A percentile compares a stretch with the other conserved stretches of the same genome.
Conservation (phyloP, 1,140 invertebrate species). For the Leptoteleia sp. region DNA sequence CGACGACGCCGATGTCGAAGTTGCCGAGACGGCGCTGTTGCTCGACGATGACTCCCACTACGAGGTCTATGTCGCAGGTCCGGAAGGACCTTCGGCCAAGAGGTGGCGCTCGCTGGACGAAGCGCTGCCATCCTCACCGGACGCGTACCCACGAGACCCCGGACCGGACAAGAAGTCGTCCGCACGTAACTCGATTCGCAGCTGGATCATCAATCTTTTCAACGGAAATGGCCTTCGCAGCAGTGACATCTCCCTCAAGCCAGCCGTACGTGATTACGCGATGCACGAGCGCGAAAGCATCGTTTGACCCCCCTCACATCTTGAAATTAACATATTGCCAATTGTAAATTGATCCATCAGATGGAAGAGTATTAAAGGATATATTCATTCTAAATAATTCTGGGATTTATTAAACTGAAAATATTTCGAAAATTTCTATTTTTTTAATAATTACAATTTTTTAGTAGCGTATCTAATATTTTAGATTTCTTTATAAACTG, state of each 20-base stretch:
- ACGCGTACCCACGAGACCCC: conserved; percentile 71
- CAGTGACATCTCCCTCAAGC: conserved; percentile 85
- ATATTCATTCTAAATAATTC: too few relatives aligned
- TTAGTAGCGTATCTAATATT: too few relatives aligned
- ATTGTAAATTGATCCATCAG: conserved; percentile 1
- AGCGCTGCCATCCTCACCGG: conserved; percentile 80
- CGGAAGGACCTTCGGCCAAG: conserved; percentile 80
- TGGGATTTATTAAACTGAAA: too few relatives aligned
- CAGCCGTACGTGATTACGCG: conserved; percentile 80
- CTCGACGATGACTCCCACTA: conserved; percentile 72
- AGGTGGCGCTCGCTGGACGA: conserved; percentile 90
- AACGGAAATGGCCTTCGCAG: conserved; percentile 84
- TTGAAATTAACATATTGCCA: background rate
- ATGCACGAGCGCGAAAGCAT: conserved; percentile 82
- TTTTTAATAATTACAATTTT: too few relatives aligned
- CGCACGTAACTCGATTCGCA: conserved; percentile 83
- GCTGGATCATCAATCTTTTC: conserved; percentile 87
- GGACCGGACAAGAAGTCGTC: conserved; percentile 80
- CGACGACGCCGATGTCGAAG: conserved; percentile 70
- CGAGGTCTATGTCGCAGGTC: conserved; percentile 79
- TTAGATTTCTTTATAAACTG: too few relatives aligned
- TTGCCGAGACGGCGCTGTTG: conserved; percentile 82
- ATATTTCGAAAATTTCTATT: background rate
- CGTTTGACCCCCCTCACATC: conserved; percentile 72
- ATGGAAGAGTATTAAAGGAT: too few relatives aligned